Evolutionary conservation across 1,140 invertebrate genomes (phyloP).

Genomic region (Xylocopa sonorina): DNA sequence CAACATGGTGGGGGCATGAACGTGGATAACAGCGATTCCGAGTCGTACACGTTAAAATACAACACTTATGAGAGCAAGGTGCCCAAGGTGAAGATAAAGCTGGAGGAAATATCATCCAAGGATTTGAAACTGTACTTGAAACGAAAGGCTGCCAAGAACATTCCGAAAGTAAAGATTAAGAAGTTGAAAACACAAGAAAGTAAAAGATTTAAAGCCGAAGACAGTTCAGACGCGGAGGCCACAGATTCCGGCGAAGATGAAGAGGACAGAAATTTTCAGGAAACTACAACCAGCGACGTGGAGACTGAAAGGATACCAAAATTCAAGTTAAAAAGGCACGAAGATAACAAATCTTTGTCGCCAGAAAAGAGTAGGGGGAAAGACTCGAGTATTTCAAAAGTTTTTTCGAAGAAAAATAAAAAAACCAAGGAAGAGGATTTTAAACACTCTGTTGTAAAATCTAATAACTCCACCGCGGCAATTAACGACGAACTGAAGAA

Average conservation of each 20-base stretch:
- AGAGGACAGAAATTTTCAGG: background rate
- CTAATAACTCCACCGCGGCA: conserved; percentile 24
- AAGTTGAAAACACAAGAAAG: conserved; percentile 60
- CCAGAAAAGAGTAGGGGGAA: conserved; percentile 38
- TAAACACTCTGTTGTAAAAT: too few species aligned
- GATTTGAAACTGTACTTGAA: conserved; percentile 62
- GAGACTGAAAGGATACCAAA: conserved; percentile 69
- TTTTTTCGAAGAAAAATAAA: conserved; percentile 30
- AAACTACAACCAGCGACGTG: background rate
- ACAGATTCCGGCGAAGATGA: background rate
- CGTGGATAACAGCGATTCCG: conserved; percentile 30
- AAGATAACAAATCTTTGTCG: conserved; percentile 41
- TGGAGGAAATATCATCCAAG: conserved; percentile 71
- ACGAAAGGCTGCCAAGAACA: conserved; percentile 57
- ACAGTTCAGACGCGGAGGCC: conserved; percentile 14
- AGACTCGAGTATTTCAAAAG: conserved; percentile 33
- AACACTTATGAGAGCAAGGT: conserved; percentile 69
- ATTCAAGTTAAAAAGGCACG: conserved; percentile 71
- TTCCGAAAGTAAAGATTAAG: conserved; percentile 76
- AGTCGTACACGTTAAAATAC: conserved; percentile 39
- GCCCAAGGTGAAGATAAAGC: conserved; percentile 79
- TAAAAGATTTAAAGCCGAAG: background rate
- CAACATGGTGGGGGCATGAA: conserved; percentile 9
- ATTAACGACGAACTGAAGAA: conserved; percentile 55
- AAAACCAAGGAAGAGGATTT: conserved; percentile 32